Evolutionary conservation across 2,888 invertebrate species (phyloP), one percentile per base, ranked within the genome.

Genomic region (Liopterus haemorrhoidalis): DNA sequence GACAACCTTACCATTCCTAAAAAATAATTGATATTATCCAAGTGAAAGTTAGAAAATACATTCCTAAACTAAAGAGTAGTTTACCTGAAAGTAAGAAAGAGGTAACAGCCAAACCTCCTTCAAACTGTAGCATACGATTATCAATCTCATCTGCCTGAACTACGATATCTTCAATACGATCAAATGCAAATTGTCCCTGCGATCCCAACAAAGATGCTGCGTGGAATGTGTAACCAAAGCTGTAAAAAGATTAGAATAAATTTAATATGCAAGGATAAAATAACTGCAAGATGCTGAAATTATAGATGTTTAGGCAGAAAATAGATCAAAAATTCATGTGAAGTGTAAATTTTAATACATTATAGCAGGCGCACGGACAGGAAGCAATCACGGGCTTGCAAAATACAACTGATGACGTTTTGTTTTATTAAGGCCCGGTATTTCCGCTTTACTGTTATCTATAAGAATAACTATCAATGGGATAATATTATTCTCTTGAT

Each of bases 81-180:
- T 75, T 74, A 16, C 79, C 78, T 11, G 76, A 72, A 2, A 82
- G 67, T 20, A 82, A 59, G 20, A 78, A 61, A 0, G 80, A 78
- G 1, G 90, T 90, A 32, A 84, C 81, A 2, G 86, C 85, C 38
- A 93, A 72, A 5, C 91, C 91, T 20, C 91, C 90, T 66, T 96
- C 96, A 68, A 93, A 96, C 71, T 95, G 88, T 49, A 92, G 71
- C 57, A 85, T 81, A 59, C 80, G 81, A 8, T 87, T 84, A 69
- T 95, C 90, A 3, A 91, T 85, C 74, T 96, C 95, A 69, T 97
- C 96, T 2, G 95, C 95, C 61, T 95, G 93, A 2, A 89, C 83
- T 48, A 96, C 73, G n/a, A 89, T 85, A 64, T 94, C 92, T 68
- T 94, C 93, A 16, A 94, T 82, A 41, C 88, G 81, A 48, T 86